Conservation (phyloP, 2,113 vertebrate species). For the Pterocles gutturalis region DNA sequence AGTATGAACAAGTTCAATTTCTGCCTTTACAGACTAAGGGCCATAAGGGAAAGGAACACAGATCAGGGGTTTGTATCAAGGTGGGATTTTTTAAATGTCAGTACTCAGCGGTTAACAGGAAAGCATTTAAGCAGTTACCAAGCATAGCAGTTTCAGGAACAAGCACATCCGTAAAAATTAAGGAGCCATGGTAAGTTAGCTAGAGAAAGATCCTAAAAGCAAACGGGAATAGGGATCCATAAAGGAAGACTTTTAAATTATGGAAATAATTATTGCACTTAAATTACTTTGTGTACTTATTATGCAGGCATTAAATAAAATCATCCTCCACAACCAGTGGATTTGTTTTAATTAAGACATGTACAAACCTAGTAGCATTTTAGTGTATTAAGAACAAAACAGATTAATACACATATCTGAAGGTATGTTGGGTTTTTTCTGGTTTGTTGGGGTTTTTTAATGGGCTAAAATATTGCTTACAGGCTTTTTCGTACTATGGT, state of each 20-base stretch:
- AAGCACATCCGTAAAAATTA: background rate
- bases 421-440: background rate
- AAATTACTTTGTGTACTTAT: background rate
- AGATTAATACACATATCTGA: background rate
- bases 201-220: background rate
- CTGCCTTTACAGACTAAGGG: background rate
- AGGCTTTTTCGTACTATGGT: background rate
- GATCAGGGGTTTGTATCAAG: background rate
- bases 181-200: background rate
- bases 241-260: background rate
- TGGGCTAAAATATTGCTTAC: background rate
- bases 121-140: background rate
- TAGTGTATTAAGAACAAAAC: background rate
- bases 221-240: background rate
- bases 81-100: background rate
- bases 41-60: background rate
- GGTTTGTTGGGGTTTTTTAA: background rate
- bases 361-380: background rate
- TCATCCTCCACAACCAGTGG: background rate
- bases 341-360: background rate
- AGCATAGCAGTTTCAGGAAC: background rate
- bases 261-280: background rate
- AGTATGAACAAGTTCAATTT: background rate
- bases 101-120: background rate
- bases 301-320: background rate